Evolutionary conservation across 2,888 invertebrate genomes (phyloP), one percentile per base, ranked within the genome.

Genomic region (Cheilosia variabilis): DNA sequence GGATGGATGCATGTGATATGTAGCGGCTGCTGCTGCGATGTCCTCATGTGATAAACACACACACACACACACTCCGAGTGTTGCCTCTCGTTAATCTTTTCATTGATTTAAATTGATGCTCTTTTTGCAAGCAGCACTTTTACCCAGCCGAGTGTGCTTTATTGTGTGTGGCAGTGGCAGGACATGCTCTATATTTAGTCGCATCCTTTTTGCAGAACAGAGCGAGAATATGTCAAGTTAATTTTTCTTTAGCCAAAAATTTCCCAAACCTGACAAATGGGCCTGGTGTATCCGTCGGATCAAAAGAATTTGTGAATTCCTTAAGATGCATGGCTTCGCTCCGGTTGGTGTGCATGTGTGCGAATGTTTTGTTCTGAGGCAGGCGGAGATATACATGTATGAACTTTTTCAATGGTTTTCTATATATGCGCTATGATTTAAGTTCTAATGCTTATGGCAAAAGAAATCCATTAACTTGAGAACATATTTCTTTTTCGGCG

Each of bases 51-150:
- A 52, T 15, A 52, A 10, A 43, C 53, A 63, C 68, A 77, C 69
- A 77, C 41, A 57, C 31, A 24, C 37, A 6, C 9, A 19, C 50
- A 34, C 34, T 24, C 53, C 41, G 55, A 63, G 75, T 78, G 75
- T 71, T 80, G 80, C 76, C 75, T 63, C 86, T 81, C 77, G 86
- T 86, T 86, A 81, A 81, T 86, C 86, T 77, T 86, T 86, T 86
- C 81, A 86, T 86, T 86, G 86, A 86, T 86, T 86, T 76, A 86
- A 86, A 86, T 86, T 86, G 86, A 86, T 86, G 86, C 81, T 81
- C 72, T 58, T 80, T 81, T 86, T 80, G 75, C 66, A 60, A 71
- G 69, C 31, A 71, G 52, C 72, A 77, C 72, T 83, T 77, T 77
- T 66, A 83, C 41, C 43, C 81, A 69, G 57, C 71, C 81, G 53